phyloP scores from a whole-genome alignment of 2,113 vertebrate genomes.

The Etheostoma cragini region DNA sequence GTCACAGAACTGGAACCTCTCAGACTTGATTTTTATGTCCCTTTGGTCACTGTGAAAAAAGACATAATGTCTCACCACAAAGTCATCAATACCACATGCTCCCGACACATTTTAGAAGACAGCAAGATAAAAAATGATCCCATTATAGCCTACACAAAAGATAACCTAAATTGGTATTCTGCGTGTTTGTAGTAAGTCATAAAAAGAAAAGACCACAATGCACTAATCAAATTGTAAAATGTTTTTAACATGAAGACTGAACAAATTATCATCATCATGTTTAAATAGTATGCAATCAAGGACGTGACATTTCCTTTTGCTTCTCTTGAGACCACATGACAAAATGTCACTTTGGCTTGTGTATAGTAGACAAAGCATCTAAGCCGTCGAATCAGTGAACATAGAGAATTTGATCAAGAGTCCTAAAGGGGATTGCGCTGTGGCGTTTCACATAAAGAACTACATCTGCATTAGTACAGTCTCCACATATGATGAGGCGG shows the following conservation, averaged over 20 bases:
- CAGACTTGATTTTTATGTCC: constrained; percentile 35
- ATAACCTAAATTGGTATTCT: neutral
- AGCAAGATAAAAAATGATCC: constrained; percentile 11
- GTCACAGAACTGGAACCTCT: constrained; percentile 40
- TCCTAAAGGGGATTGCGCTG: neutral
- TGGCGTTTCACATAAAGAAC: neutral
- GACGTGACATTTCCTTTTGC: neutral
- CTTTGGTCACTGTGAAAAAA: neutral
- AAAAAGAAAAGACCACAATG: constrained; percentile 10
- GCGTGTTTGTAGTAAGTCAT: neutral
- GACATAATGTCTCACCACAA: constrained; percentile 23
- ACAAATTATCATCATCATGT: neutral
- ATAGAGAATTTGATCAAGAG: constrained; percentile 3
- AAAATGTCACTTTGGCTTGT: constrained; percentile 4
- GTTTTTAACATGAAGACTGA: neutral
- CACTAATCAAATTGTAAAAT: neutral
- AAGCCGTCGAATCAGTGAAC: constrained; percentile 20
- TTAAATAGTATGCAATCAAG: neutral
- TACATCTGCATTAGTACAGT: neutral
- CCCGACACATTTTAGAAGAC: neutral
- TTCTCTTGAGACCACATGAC: neutral
- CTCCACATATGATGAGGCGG: neutral
- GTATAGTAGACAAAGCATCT: constrained; percentile 5
- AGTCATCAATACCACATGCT: neutral
- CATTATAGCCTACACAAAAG: constrained; percentile 9